Evolutionary conservation across 1,140 invertebrate genomes (phyloP), one percentile per base, ranked within the genome.

Genomic region (Ceratina australensis): DNA sequence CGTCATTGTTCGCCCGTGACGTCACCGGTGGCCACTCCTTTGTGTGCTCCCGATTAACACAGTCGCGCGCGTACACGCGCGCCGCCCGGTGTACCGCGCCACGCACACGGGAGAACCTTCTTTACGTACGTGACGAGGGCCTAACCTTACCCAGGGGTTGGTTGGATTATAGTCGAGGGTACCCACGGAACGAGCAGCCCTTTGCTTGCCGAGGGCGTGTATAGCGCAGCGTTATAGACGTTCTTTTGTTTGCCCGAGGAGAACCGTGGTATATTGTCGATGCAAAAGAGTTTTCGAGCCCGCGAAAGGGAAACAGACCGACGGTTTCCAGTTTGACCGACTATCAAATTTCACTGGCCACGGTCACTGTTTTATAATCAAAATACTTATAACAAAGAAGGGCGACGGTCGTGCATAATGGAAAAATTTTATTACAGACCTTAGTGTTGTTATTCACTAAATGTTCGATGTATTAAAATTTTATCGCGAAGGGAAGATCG

Each of bases 161-260:
- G 54, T 18, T 74, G 68, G 72, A 75, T 83, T 84, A 80, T 80
- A 68, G 76, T 66, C 71, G 72, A 77, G 73, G 73, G 67, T 75
- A 64, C 78, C 68, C 24, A 63, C 59, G 65, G 42, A 63, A 57
- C 56, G 72, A 67, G 71, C 65, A 76, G 79, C 77, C 82, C 82
- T 85, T 86, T 88, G 87, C 84, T 87, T 88, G 69, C 84, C 81
- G 60, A 86, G 80, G 87, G 87, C 78, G 86, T 86, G 79, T 85
- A 80, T 63, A 71, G 68, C 61, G 52, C 33, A 52, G 76, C 76
- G 56, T 42, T 68, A 49, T 76, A 79, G 71, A 72, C 81, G 72
- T 86, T 85, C 81, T 88, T 87, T 86, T 87, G 85, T 88, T 87
- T 87, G 84, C 74, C 16, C 60, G 75, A 63, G 49, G 71, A 63